A percentile compares a stretch with the other conserved stretches of the same genome.
phyloP scores from a whole-genome alignment of 2,888 invertebrate genomes.

The Cerceris rybyensis region DNA sequence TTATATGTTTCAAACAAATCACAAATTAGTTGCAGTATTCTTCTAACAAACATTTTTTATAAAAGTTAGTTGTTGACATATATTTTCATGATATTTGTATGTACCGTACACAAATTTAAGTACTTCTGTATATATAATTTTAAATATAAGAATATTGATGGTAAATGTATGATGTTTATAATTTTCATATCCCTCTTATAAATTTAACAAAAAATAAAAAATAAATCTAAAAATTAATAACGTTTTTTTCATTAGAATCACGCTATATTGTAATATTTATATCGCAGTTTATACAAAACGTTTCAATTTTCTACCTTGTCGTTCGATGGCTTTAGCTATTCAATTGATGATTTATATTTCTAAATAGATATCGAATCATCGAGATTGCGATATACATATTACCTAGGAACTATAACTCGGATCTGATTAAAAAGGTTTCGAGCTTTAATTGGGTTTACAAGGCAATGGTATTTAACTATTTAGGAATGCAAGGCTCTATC shows the following conservation, averaged over 20 bases:
- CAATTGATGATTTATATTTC: no score
- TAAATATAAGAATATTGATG: conserved; percentile 46
- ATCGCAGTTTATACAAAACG: no score
- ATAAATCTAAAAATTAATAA: neutral
- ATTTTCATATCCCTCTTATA: neutral
- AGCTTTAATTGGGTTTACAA: no score
- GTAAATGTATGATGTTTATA: conserved; percentile 24
- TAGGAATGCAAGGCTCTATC: no score
- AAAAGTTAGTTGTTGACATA: conserved; percentile 34
- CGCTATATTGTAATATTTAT: no score
- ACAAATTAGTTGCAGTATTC: conserved; percentile 39
- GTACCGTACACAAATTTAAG: conserved; percentile 47
- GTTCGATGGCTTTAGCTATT: no score
- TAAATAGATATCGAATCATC: no score
- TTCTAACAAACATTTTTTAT: conserved; percentile 34
- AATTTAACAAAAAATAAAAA: neutral
- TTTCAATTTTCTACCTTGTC: no score
- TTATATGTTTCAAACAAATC: conserved; percentile 19
- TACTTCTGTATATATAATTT: conserved; percentile 58
- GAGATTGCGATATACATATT: no score
- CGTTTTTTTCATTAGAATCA: neutral
- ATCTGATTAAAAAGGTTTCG: no score
- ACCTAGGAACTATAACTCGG: no score
- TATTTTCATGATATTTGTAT: conserved; percentile 48
- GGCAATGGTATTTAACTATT: no score